phyloP scores from a whole-genome alignment of 1,140 invertebrate species.

The Daktulosphaira vitifoliae region DNA sequence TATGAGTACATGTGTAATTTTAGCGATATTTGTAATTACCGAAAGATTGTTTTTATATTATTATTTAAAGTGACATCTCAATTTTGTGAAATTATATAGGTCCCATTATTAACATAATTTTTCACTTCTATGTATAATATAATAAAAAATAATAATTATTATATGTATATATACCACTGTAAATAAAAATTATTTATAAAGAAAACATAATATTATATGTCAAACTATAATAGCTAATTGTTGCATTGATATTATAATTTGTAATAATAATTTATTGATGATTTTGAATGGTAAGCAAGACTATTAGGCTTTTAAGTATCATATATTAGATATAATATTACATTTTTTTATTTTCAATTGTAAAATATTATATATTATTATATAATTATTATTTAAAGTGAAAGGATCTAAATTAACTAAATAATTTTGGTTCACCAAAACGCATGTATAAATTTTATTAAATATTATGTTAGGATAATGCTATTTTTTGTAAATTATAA shows the following conservation, averaged over 20 bases:
- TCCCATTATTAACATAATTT: no score
- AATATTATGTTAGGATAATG: no score
- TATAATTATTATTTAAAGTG: not conserved
- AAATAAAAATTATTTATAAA: not conserved
- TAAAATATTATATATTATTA: conserved; percentile 23
- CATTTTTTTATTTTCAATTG: not conserved
- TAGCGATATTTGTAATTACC: no score
- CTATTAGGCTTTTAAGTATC: conserved; percentile 30
- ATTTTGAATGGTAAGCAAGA: conserved; percentile 15
- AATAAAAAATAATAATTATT: no score
- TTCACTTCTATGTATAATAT: no score
- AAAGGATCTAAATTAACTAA: no score
- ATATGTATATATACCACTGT: not conserved
- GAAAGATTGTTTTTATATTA: not conserved
- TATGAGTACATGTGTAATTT: no score
- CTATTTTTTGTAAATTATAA: conserved; percentile 30
- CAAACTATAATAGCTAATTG: not conserved
- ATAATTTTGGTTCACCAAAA: no score
- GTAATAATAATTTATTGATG: conserved; percentile 22
- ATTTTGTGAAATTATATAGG: no score
- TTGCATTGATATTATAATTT: not conserved
- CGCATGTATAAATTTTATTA: no score
- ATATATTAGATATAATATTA: not conserved
- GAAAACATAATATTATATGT: not conserved
- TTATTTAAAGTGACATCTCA: no score